phyloP scores from a whole-genome alignment of 1,140 invertebrate species.

The Oncopeltus fasciatus region DNA sequence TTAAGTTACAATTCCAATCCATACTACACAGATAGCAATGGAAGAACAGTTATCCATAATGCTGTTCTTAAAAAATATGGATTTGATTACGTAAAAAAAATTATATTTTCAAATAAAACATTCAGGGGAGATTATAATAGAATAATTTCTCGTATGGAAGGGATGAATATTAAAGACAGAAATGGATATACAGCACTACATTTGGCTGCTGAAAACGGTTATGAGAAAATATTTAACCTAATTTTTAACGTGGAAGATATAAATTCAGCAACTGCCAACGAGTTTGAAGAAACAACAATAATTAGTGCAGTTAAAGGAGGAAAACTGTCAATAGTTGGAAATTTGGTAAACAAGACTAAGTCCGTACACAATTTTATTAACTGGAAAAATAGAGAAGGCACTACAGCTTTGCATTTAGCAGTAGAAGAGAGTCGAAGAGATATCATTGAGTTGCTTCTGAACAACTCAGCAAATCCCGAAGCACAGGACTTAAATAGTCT shows the following conservation, averaged over 20 bases:
- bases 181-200: neutral
- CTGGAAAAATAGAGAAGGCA: neutral
- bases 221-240: neutral
- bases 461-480: neutral
- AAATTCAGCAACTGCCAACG: neutral
- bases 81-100: neutral
- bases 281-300: neutral
- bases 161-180: neutral
- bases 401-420: neutral
- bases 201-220: neutral
- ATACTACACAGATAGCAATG: neutral
- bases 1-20: neutral
- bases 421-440: neutral
- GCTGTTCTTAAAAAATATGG: neutral
- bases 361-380: neutral
- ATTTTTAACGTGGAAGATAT: neutral
- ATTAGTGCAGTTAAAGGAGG: neutral
- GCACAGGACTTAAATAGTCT: neutral
- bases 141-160: neutral
- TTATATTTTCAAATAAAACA: neutral
- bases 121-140: neutral
- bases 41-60: neutral
- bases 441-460: neutral
- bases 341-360: neutral
- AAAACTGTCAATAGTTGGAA: neutral